phyloP scores from a whole-genome alignment of 2,888 invertebrate genomes.

The Monochamus alternatus region DNA sequence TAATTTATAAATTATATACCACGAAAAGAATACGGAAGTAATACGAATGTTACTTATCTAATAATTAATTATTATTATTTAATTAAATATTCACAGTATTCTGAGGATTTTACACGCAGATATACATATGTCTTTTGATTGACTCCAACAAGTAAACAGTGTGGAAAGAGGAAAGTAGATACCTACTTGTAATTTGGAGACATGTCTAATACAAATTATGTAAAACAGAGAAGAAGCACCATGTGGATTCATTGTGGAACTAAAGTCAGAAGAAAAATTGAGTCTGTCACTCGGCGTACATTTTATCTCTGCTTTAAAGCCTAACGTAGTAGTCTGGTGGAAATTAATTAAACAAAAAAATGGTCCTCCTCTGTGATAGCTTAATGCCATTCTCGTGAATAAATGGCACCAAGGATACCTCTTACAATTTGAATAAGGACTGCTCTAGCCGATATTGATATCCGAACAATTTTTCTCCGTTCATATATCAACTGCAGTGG shows the following conservation, averaged over 20 bases:
- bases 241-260: slow-evolving; percentile 4
- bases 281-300: slow-evolving; percentile 67
- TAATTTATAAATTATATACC: too few relatives aligned
- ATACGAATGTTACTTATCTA: too few relatives aligned
- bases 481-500: too few relatives aligned
- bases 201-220: not conserved
- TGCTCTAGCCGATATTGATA: slow-evolving; percentile 29
- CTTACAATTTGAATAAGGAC: slow-evolving; percentile 64
- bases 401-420: slow-evolving; percentile 65
- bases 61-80: too few relatives aligned
- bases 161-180: too few relatives aligned
- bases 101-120: not conserved
- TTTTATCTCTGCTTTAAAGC: slow-evolving; percentile 69
- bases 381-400: slow-evolving; percentile 68
- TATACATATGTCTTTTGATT: not conserved
- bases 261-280: slow-evolving; percentile 63
- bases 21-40: too few relatives aligned
- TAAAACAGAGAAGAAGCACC: slow-evolving; percentile 8
- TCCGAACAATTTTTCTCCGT: not conserved
- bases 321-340: slow-evolving; percentile 68
- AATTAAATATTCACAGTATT: too few relatives aligned
- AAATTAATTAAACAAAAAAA: slow-evolving; percentile 70
- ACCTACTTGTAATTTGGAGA: too few relatives aligned
- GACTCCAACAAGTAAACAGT: too few relatives aligned
- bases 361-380: slow-evolving; percentile 66